phyloP scores from a whole-genome alignment of 2,888 invertebrate species.

The Aleiodes alternator region DNA sequence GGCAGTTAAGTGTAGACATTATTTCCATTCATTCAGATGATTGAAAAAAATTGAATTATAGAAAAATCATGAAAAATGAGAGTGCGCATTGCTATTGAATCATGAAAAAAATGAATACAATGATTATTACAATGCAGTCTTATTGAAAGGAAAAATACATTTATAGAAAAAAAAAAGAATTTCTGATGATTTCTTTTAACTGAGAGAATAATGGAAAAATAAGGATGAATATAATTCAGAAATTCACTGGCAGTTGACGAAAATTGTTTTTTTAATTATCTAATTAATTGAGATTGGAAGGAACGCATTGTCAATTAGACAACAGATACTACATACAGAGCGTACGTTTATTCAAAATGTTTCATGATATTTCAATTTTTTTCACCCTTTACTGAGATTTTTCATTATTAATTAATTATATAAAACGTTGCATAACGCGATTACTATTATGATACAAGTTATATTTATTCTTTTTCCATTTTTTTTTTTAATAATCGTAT shows the following conservation, averaged over 20 bases:
- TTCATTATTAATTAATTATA: slow-evolving; percentile 62
- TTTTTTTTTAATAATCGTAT: slow-evolving; percentile 69
- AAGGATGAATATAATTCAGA: neutral
- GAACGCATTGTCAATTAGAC: slow-evolving; percentile 54
- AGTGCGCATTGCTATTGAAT: slow-evolving; percentile 54
- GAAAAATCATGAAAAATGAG: slow-evolving; percentile 3
- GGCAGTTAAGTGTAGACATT: slow-evolving; percentile 66
- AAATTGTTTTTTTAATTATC: neutral
- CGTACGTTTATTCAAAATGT: slow-evolving; percentile 48
- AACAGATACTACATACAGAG: slow-evolving; percentile 35
- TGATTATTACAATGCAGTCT: slow-evolving; percentile 69
- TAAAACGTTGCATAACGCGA: slow-evolving; percentile 65
- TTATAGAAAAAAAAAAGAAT: neutral
- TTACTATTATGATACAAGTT: slow-evolving; percentile 68
- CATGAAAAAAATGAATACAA: slow-evolving; percentile 60
- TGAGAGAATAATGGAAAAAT: neutral
- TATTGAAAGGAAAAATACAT: slow-evolving; percentile 59
- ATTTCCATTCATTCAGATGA: slow-evolving; percentile 46
- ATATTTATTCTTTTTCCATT: slow-evolving; percentile 55
- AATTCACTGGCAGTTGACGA: slow-evolving; percentile 45
- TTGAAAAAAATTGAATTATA: slow-evolving; percentile 18
- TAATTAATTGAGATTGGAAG: slow-evolving; percentile 52
- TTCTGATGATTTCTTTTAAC: slow-evolving; percentile 1
- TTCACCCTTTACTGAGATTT: slow-evolving; percentile 34
- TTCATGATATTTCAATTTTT: slow-evolving; percentile 52